Conservation (phyloP, 2,888 invertebrate species). For the Hoplodrina ambigua region DNA sequence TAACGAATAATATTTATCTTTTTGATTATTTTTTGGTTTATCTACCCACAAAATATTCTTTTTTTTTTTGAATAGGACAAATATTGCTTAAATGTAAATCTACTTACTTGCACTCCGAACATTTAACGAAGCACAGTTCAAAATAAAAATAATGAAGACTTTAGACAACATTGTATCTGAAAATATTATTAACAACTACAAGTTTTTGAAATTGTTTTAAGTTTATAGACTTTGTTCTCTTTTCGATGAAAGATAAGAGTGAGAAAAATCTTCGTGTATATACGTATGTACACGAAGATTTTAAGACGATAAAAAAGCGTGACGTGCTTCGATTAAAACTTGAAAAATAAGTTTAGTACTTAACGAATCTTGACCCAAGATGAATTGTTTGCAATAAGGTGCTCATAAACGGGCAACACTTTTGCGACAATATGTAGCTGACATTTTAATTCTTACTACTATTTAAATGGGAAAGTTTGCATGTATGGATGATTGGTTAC, state of each 20-base stretch:
- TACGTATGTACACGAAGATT: too few species aligned
- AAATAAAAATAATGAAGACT: background rate
- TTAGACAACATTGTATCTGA: constrained; percentile 22
- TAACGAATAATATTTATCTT: too few species aligned
- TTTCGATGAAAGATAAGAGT: background rate
- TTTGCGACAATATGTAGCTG: background rate
- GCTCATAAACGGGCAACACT: too few species aligned
- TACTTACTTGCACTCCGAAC: constrained; percentile 27
- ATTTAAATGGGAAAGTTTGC: too few species aligned
- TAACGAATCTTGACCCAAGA: background rate
- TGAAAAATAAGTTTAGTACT: background rate
- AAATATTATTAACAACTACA: background rate
- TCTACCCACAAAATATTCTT: too few species aligned
- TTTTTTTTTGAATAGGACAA: too few species aligned
- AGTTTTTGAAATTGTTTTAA: background rate
- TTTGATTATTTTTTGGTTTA: too few species aligned
- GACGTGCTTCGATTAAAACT: background rate
- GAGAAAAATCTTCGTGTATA: constrained; percentile 27
- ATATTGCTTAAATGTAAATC: too few species aligned
- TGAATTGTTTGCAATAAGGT: background rate
- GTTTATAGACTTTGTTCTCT: background rate
- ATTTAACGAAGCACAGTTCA: constrained; percentile 3
- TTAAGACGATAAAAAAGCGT: background rate
- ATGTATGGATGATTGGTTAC: too few species aligned
- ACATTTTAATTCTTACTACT: background rate